These are phyloP conservation scores for Drosophila pegasa DNA, from an alignment of 2,888 invertebrate species.

Conservation along the genomic window DNA sequence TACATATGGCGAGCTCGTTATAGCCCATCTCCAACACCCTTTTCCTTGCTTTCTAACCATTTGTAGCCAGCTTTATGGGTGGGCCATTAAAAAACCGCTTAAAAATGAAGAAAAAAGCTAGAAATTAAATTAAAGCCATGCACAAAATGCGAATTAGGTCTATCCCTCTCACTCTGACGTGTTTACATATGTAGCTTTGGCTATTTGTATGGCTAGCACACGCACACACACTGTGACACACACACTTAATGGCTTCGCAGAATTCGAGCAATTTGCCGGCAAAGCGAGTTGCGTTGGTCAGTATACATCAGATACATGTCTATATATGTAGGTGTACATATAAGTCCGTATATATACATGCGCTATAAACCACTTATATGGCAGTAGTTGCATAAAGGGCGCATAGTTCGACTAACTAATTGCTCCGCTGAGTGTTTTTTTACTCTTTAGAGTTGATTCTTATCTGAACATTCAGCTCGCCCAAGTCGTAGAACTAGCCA, in stretches of 20 bases:
- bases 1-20: not conserved
- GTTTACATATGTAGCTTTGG: not conserved
- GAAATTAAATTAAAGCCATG: conserved; percentile 13
- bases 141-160: conserved; percentile 23
- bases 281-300: conserved; percentile 63
- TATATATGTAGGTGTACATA: not conserved
- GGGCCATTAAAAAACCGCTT: not conserved
- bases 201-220: conserved; percentile 8
- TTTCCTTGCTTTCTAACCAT: not conserved
- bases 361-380: not conserved
- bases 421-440: conserved; percentile 2
- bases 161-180: not conserved
- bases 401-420: conserved; percentile 14
- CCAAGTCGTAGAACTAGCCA: not conserved
- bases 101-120: not conserved
- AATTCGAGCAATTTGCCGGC: conserved; percentile 19
- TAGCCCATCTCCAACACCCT: not conserved
- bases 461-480: conserved; percentile 5
- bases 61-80: not conserved
- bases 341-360: not conserved
- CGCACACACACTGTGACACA: not conserved
- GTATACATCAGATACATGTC: not conserved
- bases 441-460: not conserved
- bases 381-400: not conserved
- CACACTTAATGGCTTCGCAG: conserved; percentile 30